Evolutionary conservation across 1,140 invertebrate genomes (phyloP), one percentile per base, ranked within the genome.

Genomic region (Eueides isabella): DNA sequence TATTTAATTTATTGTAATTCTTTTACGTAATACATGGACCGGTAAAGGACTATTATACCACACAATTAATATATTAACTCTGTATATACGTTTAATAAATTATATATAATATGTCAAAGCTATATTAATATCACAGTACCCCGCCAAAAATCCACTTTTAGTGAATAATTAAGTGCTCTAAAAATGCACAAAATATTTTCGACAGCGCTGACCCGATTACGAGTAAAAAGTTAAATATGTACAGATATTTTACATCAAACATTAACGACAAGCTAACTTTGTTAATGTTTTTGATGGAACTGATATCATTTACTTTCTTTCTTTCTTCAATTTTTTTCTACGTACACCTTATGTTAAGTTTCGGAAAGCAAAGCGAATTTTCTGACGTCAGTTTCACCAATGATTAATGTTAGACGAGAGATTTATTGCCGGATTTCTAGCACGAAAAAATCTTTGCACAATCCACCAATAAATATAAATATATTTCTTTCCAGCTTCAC

Each of bases 361-460:
- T 61, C 41, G 30, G 16, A 48, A 28, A 33, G 30, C 41, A 5
- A 65, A 41, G 64, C 67, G 48, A 70, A 70, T 26, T 69, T 66
- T 48, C 62, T 66, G 33, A 67, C 64, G 33, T 61, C n/a, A 72
- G 35, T 82, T 86, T 82, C 68, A 78, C 75, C 83, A 79, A 81
- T 86, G 85, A 85, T 85, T 82, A 82, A 86, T 83, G 85, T 67
- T 41, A 28, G 61, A 33, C 67, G 74, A 76, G 73, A 79, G 81
- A 82, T 70, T 76, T 80, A 55, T 55, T 26, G 19, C 48, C 23
- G 48, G 9, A 55, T 26, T 55, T 26, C 48, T 55, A 12, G 48
- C 23, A 55, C 48, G 48, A n/a, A 26, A 55, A 26, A 26, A 11
- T 55, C 48, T 55, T 55, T 55, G 7, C 48, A 55, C 48, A 55